Percentiles rank a stretch among this genome's conserved stretches.
Conservation (phyloP, 2,113 vertebrate species). For the Colossoma macropomum region DNA sequence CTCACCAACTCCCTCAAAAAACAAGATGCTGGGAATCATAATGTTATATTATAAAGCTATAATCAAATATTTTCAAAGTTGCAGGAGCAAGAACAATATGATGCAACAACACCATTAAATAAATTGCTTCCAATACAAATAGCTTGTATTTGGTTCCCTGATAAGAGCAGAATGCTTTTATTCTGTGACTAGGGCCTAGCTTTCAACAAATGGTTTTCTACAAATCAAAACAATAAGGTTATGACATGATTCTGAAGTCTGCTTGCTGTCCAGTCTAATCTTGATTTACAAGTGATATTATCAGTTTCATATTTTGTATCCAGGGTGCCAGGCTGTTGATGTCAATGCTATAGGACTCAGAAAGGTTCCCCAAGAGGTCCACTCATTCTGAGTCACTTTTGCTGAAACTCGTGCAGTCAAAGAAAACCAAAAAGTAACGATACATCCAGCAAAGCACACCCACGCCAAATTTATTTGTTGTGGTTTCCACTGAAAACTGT, state of each 20-base stretch:
- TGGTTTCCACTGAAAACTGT: background rate
- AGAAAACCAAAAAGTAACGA: background rate
- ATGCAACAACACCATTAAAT: background rate
- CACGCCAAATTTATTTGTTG: background rate
- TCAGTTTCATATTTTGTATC: background rate
- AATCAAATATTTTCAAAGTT: too few relatives aligned
- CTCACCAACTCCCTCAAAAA: too few relatives aligned
- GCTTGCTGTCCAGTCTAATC: background rate
- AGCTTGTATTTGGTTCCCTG: background rate
- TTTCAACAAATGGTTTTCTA: background rate
- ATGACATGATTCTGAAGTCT: too few relatives aligned
- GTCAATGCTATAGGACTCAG: background rate
- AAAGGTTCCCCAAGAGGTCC: too few relatives aligned
- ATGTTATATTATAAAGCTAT: too few relatives aligned
- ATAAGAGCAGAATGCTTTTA: background rate
- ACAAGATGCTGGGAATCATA: too few relatives aligned
- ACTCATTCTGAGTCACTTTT: too few relatives aligned
- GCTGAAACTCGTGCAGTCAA: background rate
- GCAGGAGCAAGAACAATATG: too few relatives aligned
- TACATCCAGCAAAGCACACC: background rate
- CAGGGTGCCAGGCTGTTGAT: background rate
- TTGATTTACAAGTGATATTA: background rate
- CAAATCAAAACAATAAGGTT: background rate
- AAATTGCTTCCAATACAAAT: too few relatives aligned
- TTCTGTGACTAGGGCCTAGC: background rate